A percentile compares a stretch with the other conserved stretches of the same genome.
Conservation (phyloP, 2,888 invertebrate species). For the Xanthorhoe spadicearia region DNA sequence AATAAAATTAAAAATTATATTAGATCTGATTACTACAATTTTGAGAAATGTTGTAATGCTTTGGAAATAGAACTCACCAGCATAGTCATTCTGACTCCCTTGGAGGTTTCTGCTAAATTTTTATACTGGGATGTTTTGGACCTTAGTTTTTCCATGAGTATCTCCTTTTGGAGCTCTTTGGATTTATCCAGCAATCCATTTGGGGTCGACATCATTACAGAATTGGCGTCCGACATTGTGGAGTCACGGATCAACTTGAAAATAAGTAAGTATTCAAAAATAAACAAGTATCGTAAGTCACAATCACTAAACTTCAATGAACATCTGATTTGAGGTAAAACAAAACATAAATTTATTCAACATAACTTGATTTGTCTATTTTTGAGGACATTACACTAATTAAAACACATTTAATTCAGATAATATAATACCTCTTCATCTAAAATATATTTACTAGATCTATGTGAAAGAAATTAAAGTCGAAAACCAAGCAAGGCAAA, state of each 20-base stretch:
- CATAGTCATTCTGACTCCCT: conserved; percentile 93
- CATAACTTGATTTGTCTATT: neutral
- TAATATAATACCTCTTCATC: neutral
- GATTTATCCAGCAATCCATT: conserved; percentile 75
- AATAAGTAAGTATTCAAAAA: conserved; percentile 47
- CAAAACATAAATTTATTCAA: conserved; percentile 18
- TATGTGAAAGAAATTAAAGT: neutral
- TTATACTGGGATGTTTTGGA: conserved; percentile 93
- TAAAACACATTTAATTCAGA: neutral
- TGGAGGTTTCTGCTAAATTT: conserved; percentile 93
- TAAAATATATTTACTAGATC: neutral
- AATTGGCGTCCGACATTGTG: conserved; percentile 71
- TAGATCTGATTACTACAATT: neutral
- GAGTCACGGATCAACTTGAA: conserved; percentile 41
- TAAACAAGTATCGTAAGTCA: conserved; percentile 49
- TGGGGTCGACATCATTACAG: conserved; percentile 64
- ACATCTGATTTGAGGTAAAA: conserved; percentile 57
- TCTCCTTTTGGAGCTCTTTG: conserved; percentile 89
- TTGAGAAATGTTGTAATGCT: neutral
- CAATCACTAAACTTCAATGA: conserved; percentile 49
- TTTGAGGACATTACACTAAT: neutral
- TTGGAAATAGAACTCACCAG: conserved; percentile 83
- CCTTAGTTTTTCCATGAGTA: conserved; percentile 95
- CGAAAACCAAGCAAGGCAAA: conserved; percentile 2
- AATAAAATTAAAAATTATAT: conserved; percentile 41